Conservation (phyloP, 2,888 invertebrate genomes). For the Bembecia ichneumoniformis region DNA sequence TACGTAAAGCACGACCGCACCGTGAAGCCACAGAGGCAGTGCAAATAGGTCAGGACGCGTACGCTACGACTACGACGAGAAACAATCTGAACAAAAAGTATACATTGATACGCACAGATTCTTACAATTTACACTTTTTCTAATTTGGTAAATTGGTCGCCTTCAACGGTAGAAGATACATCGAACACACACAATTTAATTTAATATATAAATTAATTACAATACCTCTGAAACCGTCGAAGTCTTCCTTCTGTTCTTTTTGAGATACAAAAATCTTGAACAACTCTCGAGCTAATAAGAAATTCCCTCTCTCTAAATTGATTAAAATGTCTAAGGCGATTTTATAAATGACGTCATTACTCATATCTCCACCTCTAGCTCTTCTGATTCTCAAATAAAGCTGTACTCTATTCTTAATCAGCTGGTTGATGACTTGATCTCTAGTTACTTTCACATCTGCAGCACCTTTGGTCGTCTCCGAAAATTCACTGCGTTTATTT, state of each 20-base stretch:
- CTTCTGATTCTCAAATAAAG: constrained; percentile 37
- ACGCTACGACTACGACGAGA: no score
- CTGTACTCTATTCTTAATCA: constrained; percentile 45
- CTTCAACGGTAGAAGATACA: no score
- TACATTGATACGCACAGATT: no score
- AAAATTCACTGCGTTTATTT: not conserved
- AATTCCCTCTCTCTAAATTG: constrained; percentile 39
- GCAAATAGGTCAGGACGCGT: no score
- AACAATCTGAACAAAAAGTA: no score
- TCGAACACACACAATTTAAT: no score
- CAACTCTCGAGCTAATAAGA: constrained; percentile 40
- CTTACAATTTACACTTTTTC: no score
- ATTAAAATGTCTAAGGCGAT: constrained; percentile 40
- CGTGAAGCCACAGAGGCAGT: no score
- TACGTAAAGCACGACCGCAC: no score
- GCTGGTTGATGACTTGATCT: constrained; percentile 43
- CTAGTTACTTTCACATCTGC: constrained; percentile 27
- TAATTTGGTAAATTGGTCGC: no score
- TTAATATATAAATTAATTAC: no score
- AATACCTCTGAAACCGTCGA: not conserved
- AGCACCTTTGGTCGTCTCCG: not conserved
- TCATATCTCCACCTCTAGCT: constrained; percentile 16
- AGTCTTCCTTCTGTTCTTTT: constrained; percentile 13
- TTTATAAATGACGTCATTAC: constrained; percentile 33
- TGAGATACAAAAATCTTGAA: constrained; percentile 36